These are phyloP conservation scores for Drosophila quadrilineata DNA, from an alignment of 1,140 invertebrate species.

Conservation along the genomic window DNA sequence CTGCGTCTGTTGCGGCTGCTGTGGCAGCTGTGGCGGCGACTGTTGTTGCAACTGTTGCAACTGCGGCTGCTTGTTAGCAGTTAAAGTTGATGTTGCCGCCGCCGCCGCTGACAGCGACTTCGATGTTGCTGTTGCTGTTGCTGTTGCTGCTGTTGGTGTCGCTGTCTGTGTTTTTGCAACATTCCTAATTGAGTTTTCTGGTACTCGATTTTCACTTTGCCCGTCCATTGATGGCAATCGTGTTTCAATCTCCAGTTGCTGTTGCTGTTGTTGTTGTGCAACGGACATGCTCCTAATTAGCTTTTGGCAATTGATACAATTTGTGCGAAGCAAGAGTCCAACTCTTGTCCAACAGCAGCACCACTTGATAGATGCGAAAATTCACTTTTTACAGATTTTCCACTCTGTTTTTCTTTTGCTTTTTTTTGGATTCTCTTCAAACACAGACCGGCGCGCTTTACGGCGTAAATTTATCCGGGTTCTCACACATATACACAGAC, in stretches of 20 bases:
- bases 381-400: too few species aligned
- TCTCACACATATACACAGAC: too few species aligned
- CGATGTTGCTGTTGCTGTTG: neutral
- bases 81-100: slow-evolving; percentile 21
- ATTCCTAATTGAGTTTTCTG: slow-evolving; percentile 77
- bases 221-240: slow-evolving; percentile 53
- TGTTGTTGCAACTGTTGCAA: neutral
- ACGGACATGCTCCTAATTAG: slow-evolving; percentile 57
- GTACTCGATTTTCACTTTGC: slow-evolving; percentile 69
- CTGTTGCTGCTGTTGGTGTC: neutral
- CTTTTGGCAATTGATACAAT: slow-evolving; percentile 21
- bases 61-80: too few species aligned
- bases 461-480: too few species aligned
- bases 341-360: too few species aligned
- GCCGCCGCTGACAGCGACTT: slow-evolving; percentile 27
- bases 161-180: slow-evolving; percentile 43
- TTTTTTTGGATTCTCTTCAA: too few species aligned
- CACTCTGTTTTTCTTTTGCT: too few species aligned
- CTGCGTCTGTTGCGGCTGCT: slow-evolving; percentile 42
- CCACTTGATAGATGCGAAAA: too few species aligned
- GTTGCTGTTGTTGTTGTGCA: slow-evolving; percentile 39
- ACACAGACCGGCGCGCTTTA: too few species aligned
- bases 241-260: slow-evolving; percentile 16
- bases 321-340: neutral
- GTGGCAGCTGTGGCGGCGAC: slow-evolving; percentile 18